Evolutionary conservation across 2,888 invertebrate species (phyloP), one percentile per base, ranked within the genome.

Genomic region (Lepeophtheirus nordmannii): DNA sequence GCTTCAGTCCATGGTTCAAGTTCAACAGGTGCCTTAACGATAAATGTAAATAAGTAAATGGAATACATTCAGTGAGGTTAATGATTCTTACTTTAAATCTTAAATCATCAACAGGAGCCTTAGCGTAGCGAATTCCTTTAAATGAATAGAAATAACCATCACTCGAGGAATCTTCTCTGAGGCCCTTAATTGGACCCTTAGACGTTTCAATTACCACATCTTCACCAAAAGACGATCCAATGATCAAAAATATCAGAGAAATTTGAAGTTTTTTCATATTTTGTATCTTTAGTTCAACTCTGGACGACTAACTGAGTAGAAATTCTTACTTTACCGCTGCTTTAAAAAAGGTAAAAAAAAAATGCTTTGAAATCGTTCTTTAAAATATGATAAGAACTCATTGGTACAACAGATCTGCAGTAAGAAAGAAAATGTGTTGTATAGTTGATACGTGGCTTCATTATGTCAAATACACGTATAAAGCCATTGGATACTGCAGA

Each of bases 71-170:
- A 23, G 7, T 40, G 23, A 30, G 57, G 22, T 20, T 67, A 20
- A 30, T 65, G 1, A 20, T n/a, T n/a, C 11, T 68, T 69, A 73
- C 73, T 71, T 69, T 68, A 66, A 73, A 73, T 60, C 73, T 69
- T 12, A 71, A 69, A 12, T 69, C 67, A 38, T 69, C 70, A n/a
- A 70, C 68, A 17, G 73, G 72, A n/a, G 72, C 69, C 14, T 68
- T 65, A 14, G 73, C 73, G 67, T 73, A 73, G 3, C 72, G 72
- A 20, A 73, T 71, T 9, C 72, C 72, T 56, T 69, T 70, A 67
- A 72, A 73, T 20, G 71, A 69, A 61, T 69, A 72, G 68, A 72
- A 72, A 62, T 69, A 70, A 39, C 65, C 67, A 41, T 68, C 69
- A 62, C 60, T 65, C 7, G 67, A 66, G 17, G 70, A 70, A 17